Conservation (phyloP, 2,113 vertebrate genomes). For the Cichladusa arquata region DNA sequence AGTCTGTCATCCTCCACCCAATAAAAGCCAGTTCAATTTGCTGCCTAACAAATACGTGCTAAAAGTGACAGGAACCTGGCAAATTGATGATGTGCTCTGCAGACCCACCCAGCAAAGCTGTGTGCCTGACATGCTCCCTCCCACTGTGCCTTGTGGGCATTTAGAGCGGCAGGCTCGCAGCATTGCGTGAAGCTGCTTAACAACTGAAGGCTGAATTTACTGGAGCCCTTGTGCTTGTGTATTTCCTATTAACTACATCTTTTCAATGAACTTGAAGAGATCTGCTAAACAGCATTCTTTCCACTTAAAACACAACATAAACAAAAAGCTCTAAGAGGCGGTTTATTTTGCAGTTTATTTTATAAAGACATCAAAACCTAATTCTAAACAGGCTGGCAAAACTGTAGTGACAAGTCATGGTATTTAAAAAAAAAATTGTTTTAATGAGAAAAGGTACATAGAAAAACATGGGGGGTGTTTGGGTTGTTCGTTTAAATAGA, state of each 20-base stretch:
- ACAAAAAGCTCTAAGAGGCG: background rate
- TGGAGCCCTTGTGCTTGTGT: background rate
- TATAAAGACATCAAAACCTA: background rate
- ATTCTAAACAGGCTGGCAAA: background rate
- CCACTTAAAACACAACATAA: background rate
- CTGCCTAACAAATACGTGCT: background rate
- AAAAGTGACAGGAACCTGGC: background rate
- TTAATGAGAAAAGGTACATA: background rate
- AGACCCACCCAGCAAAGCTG: background rate
- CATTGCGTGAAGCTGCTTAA: background rate
- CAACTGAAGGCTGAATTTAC: background rate
- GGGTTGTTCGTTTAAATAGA: background rate
- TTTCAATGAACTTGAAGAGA: background rate
- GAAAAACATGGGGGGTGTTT: background rate
- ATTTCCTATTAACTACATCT: background rate
- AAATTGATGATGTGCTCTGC: background rate
- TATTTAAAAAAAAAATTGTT: background rate
- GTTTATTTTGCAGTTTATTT: background rate
- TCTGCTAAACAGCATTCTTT: background rate
- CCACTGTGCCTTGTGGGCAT: fast-evolving
- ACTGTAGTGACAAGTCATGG: background rate
- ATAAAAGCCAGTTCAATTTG: background rate
- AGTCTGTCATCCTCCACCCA: background rate
- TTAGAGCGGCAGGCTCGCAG: background rate
- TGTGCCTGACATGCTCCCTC: background rate